Evolutionary conservation across 2,797 vertebrate species (phyloP).

Genomic region (Sebastes variabilis): DNA sequence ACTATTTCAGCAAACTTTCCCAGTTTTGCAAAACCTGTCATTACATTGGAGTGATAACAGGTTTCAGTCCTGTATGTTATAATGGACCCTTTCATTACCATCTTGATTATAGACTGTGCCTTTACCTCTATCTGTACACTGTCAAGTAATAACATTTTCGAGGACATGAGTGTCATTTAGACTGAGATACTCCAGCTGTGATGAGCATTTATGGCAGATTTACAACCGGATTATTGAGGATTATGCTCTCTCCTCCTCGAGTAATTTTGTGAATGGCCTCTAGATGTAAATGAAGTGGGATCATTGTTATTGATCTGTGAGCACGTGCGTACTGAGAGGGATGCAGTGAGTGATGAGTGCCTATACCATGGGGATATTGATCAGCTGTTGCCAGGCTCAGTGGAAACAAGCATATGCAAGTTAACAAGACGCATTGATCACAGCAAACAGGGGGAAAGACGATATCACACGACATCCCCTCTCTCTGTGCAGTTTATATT

Average conservation of each 20-base stretch:
- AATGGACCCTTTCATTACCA: not conserved
- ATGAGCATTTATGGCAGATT: not conserved
- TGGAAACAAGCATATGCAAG: conserved; percentile 30
- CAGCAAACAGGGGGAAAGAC: conserved; percentile 29
- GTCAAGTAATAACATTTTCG: not conserved
- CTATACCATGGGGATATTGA: conserved; percentile 38
- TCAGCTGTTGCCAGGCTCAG: conserved; percentile 20
- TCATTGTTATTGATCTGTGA: conserved; percentile 48
- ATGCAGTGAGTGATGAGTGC: conserved; percentile 29
- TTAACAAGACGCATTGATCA: conserved; percentile 52
- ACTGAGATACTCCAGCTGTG: not conserved
- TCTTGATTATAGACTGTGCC: not conserved
- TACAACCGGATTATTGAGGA: not conserved
- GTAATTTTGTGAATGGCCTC: conserved; percentile 20
- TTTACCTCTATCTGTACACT: not conserved
- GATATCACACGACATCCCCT: conserved; percentile 4
- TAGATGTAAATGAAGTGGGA: conserved; percentile 38
- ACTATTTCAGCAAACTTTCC: not conserved
- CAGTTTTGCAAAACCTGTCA: not conserved
- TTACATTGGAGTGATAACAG: not conserved
- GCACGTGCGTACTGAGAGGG: not conserved
- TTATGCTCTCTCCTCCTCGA: not conserved
- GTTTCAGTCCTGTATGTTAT: not conserved
- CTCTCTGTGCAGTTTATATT: conserved; percentile 50
- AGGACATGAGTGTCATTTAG: not conserved